A percentile compares a stretch with the other conserved stretches of the same genome.
Evolutionary conservation across 2,113 vertebrate genomes (phyloP).

Genomic region (Hemiscyllium ocellatum): DNA sequence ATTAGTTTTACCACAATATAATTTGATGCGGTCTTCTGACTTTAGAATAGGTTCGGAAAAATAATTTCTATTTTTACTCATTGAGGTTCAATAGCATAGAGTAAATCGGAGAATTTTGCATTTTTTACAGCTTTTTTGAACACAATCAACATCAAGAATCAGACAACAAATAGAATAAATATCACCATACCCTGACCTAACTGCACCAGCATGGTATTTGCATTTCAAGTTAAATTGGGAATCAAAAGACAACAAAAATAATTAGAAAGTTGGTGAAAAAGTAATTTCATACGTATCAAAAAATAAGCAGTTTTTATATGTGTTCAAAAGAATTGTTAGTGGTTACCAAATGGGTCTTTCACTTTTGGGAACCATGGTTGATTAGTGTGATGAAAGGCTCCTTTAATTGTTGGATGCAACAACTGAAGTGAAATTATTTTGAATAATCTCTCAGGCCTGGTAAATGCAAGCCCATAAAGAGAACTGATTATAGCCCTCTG

Average conservation of each 20-base stretch:
- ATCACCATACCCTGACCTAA: neutral
- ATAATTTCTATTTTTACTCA: neutral
- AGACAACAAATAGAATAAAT: neutral
- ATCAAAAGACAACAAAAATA: neutral
- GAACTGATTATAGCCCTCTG: neutral
- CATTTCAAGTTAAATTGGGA: neutral
- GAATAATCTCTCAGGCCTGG: neutral
- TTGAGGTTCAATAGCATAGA: neutral
- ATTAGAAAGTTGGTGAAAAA: neutral
- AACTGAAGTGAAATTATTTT: neutral
- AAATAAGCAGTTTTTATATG: neutral
- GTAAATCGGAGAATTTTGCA: neutral
- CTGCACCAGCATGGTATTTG: neutral
- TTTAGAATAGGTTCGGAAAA: neutral
- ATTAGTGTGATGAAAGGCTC: neutral
- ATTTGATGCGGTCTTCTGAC: neutral
- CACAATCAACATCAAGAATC: neutral
- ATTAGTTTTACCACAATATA: neutral
- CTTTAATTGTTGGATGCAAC: neutral
- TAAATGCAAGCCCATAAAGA: neutral
- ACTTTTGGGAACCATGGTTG: neutral
- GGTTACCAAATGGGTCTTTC: neutral
- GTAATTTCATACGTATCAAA: neutral
- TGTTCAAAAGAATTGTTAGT: neutral
- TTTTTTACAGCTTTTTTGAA: neutral